Base-by-base conservation (phyloP, 2,888 invertebrate species). In the Poecilobothrus nobilitatus region DNA sequence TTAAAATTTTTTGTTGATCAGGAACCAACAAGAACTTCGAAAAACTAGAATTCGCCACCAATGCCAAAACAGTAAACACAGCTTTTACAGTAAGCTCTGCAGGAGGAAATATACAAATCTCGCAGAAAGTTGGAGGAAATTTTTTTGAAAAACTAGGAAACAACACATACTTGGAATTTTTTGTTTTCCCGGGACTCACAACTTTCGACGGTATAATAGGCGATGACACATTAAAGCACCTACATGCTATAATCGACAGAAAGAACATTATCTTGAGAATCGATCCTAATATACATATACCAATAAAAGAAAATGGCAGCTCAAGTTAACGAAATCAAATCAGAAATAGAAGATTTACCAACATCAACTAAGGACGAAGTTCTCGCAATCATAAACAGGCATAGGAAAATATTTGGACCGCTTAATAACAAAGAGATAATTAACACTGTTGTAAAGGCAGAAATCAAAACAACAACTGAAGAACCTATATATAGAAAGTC, bases 401-500 rank as follows among this genome's bases (percentile, higher is more conserved):
- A n/a, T 68, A 7, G n/a, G 33, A 37, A 37, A 62, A 18, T 6
- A 22, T 68, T 70, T 44, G 70, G 68, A 22, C 67, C 68, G 18
- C 64, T 69, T 2, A 64, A 68, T 7, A 70, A 69, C 20, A 21
- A 18, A 2, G 61, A 65, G 8, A 20, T 9, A 12, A 34, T 61
- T 3, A 27, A 33, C 15, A 68, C 53, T 1, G 68, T 33, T 27
- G 72, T 77, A 1, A 76, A 74, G 70, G 79, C 80, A 65, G 65
- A 74, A 62, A 80, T 81, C n/a, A 68, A 71, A 63, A 75, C 75
- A 1, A 72, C 69, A 9, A 69, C 72, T 34, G 68, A 73, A 27
- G 66, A 67, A 8, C 77, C 77, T 2, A 72, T 77, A 8, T 72
- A 71, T 67, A 68, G 73, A 4, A 77, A 76, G 73, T 71, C 74